Evolutionary conservation across 2,888 invertebrate genomes (phyloP), one percentile per base, ranked within the genome.

Genomic region (Ichneumoninae sp.): DNA sequence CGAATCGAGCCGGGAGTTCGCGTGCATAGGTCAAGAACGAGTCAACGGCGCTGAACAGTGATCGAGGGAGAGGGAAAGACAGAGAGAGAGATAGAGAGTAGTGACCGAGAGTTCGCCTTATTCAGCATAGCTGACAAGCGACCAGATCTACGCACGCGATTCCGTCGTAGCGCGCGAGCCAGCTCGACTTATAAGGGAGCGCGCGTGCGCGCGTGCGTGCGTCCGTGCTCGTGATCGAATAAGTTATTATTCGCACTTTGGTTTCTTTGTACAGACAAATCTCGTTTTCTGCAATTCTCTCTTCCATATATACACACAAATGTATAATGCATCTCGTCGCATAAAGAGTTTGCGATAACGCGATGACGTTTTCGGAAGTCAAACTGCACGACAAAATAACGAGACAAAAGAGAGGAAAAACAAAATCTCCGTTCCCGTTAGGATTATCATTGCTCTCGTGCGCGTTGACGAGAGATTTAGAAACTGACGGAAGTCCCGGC

Each of bases 1-100:
- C n/a, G 3, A 10, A 3, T 33, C 13, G 13, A n/a, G 10, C 47
- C 30, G 47, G 22, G 40, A 26, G 3, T n/a, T 66, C 70, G 62
- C 66, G 65, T 47, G 57, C 50, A 50, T 76, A 60, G 83, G 83
- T 83, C 83, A 80, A 76, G 83, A 83, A 80, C 62, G 80, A 66
- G 80, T 80, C 76, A 33, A 76, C 66, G 57, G 71, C 47, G 19
- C 16, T 1, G 75, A 71, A 47, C 47, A 47, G 54, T 36, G n/a
- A 57, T 36, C 36, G 77, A n/a, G 52, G 44, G 44, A 47, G 44
- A 47, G 44, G 44, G 44, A 40, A 40, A 40, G 44, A 16, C 22
- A 22, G 16, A 13, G 44, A 16, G 44, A 13, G 13, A 47, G 44
- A 47, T 3, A 44, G 57, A 68, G 74, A 60, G 71, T 76, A 83